Percentiles rank a stretch among this genome's conserved stretches.
Conservation (phyloP, 2,888 invertebrate genomes). For the Scaptomyza tumidula region DNA sequence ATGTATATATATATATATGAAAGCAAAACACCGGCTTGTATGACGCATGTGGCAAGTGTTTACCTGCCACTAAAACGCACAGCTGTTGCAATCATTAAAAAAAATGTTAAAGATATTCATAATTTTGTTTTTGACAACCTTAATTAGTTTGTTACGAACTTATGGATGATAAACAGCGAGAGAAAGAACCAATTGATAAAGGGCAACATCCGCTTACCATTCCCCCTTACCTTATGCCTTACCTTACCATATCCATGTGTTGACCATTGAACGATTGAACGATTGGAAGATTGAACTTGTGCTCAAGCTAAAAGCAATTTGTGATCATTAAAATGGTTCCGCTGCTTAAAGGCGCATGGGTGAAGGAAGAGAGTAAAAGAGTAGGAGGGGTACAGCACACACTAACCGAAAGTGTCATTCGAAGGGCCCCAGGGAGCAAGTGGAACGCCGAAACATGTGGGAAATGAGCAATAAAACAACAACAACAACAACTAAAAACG, state of each 20-base stretch:
- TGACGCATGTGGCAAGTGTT: constrained; percentile 17
- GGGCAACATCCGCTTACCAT: constrained; percentile 66
- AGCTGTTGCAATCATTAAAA: constrained; percentile 51
- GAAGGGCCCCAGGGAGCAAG: constrained; percentile 27
- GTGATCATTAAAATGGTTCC: constrained; percentile 76
- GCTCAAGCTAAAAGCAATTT: constrained; percentile 60
- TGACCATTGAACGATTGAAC: constrained; percentile 33
- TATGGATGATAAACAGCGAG: constrained; percentile 8
- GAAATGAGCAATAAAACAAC: constrained; percentile 69
- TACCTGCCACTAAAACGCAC: constrained; percentile 24
- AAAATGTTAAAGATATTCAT: constrained; percentile 36
- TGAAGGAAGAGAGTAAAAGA: background rate
- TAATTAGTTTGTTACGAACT: constrained; percentile 53
- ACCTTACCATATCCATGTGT: constrained; percentile 12
- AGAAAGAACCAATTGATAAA: constrained; percentile 37
- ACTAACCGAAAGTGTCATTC: constrained; percentile 60
- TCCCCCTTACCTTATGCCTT: constrained; percentile 2
- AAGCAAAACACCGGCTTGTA: background rate
- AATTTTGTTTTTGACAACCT: constrained; percentile 49
- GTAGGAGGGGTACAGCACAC: constrained; percentile 1
- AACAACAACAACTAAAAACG: constrained; percentile 30
- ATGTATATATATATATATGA: too few relatives aligned
- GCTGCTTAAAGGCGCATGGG: constrained; percentile 37
- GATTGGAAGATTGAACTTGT: constrained; percentile 54
- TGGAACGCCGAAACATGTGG: constrained; percentile 59